Evolutionary conservation across 2,797 vertebrate species (phyloP).

Genomic region (Pangasius krempfi): DNA sequence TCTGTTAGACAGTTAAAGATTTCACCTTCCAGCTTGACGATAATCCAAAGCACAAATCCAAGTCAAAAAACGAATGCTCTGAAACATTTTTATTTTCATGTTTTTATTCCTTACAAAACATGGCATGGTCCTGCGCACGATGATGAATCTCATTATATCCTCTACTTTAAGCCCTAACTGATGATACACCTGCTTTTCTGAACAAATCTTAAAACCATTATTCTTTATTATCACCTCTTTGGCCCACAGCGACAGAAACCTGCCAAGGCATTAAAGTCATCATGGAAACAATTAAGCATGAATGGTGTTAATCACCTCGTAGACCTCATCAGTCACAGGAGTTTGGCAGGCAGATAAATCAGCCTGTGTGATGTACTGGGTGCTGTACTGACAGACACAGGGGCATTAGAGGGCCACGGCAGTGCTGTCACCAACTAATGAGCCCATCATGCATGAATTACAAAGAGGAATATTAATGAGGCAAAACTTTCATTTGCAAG

Average conservation of each 20-base stretch:
- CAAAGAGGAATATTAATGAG: conserved; percentile 29
- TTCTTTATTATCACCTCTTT: conserved; percentile 15
- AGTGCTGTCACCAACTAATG: conserved; percentile 36
- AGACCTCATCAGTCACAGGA: not conserved
- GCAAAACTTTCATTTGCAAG: not conserved
- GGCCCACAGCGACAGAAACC: conserved; percentile 1
- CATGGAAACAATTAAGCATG: conserved; percentile 36
- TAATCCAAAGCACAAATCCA: no score
- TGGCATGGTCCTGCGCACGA: not conserved
- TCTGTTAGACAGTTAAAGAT: not conserved
- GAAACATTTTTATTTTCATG: no score
- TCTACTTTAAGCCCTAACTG: not conserved
- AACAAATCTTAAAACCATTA: conserved; percentile 14
- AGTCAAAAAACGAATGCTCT: no score
- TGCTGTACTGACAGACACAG: conserved; percentile 3
- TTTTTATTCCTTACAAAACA: not conserved
- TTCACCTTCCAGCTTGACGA: no score
- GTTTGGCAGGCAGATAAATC: conserved; percentile 13
- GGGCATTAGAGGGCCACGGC: not conserved
- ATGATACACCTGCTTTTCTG: conserved; percentile 1
- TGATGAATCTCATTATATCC: no score
- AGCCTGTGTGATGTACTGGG: not conserved
- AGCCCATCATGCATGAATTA: conserved; percentile 23
- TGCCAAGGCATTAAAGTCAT: conserved; percentile 21
- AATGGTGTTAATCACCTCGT: conserved; percentile 34